phyloP scores from a whole-genome alignment of 2,797 vertebrate genomes.

The Columba guinea region DNA sequence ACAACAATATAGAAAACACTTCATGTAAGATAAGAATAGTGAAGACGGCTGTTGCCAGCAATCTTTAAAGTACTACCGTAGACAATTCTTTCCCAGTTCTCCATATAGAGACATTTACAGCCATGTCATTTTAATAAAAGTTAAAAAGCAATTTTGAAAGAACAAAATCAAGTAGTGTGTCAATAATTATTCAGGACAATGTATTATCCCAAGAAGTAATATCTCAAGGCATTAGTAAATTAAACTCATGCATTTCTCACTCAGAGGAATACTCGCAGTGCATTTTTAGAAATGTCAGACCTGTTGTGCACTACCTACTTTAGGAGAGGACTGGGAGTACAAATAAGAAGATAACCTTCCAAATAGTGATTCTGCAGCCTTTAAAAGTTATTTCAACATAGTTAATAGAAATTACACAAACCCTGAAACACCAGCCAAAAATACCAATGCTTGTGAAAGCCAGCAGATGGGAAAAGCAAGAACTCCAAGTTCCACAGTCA shows the following conservation, averaged over 20 bases:
- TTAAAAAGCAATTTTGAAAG: neutral
- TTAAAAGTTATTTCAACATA: constrained; percentile 52
- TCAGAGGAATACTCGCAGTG: neutral
- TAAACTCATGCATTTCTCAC: neutral
- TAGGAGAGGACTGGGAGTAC: neutral
- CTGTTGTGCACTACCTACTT: neutral
- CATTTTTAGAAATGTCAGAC: constrained; percentile 21
- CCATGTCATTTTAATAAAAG: neutral
- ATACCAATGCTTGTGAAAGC: constrained; percentile 52
- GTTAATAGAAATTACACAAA: constrained; percentile 60
- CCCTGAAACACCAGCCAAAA: constrained; percentile 28
- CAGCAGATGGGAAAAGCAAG: constrained; percentile 51
- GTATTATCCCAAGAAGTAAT: neutral
- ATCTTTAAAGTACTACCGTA: neutral
- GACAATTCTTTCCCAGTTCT: neutral
- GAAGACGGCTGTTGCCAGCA: neutral
- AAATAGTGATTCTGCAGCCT: constrained; percentile 23
- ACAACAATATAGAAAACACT: neutral
- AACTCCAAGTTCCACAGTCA: constrained; percentile 30
- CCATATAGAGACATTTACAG: neutral
- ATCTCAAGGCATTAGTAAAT: neutral
- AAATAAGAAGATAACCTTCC: constrained; percentile 22
- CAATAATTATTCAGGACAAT: neutral
- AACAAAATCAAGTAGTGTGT: neutral
- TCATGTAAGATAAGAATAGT: neutral